A percentile compares a stretch with the other conserved stretches of the same genome.
Evolutionary conservation across 2,888 invertebrate species (phyloP).

Genomic region (Tiliacea aurago): DNA sequence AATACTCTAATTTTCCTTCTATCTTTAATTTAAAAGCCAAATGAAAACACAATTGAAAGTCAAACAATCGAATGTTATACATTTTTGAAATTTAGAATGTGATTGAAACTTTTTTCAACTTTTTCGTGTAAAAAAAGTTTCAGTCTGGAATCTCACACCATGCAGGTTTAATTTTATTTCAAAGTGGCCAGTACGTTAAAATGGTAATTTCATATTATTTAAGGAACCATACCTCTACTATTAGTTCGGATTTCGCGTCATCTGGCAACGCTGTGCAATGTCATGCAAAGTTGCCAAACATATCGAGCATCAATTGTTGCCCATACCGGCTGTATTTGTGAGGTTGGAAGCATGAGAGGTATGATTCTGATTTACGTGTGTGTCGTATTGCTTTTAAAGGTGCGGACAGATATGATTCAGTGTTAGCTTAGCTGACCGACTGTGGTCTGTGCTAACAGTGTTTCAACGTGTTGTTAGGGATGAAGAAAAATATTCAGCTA

Average conservation of each 20-base stretch:
- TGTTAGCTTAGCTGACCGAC: slow-evolving; percentile 24
- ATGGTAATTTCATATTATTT: too few species aligned
- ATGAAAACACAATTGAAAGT: too few species aligned
- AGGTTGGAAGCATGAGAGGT: slow-evolving; percentile 9
- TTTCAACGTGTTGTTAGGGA: neutral
- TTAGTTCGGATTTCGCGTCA: neutral
- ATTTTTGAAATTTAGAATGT: too few species aligned
- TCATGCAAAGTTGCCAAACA: slow-evolving; percentile 22
- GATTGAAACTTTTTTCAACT: too few species aligned
- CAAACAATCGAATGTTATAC: too few species aligned
- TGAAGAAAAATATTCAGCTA: neutral
- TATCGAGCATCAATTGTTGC: slow-evolving; percentile 14
- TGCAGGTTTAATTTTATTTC: too few species aligned
- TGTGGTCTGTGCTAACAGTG: slow-evolving; percentile 9
- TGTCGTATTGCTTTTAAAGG: slow-evolving; percentile 41
- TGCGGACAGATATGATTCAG: slow-evolving; percentile 22
- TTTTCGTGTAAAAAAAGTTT: too few species aligned
- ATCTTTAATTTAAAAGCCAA: too few species aligned
- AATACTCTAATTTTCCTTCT: too few species aligned
- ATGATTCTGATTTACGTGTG: slow-evolving; percentile 46
- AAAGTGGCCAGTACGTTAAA: too few species aligned
- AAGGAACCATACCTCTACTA: too few species aligned
- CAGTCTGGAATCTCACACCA: too few species aligned
- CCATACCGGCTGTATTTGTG: slow-evolving; percentile 23
- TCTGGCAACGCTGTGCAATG: neutral